Conservation (phyloP, 2,888 invertebrate genomes). For the Cryptocephalus moraei region DNA sequence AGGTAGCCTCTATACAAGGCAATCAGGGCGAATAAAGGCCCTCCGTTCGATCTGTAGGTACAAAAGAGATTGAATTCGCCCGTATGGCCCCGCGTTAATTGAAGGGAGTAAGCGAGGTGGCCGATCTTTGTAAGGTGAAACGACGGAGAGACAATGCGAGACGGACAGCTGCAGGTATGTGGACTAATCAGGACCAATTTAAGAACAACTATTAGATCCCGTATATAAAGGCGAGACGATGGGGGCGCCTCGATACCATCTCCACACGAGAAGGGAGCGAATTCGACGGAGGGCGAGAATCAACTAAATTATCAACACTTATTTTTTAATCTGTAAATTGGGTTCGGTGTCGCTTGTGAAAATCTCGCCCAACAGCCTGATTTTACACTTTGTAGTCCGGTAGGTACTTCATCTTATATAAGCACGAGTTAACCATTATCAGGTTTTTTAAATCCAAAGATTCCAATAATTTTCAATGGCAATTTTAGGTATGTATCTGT, state of each 20-base stretch:
- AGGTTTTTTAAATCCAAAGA: too few species aligned
- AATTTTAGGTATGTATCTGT: too few species aligned
- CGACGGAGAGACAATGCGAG: too few species aligned
- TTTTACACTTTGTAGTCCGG: too few species aligned
- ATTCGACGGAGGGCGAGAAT: slow-evolving; percentile 5
- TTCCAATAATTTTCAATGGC: too few species aligned
- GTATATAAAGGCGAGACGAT: slow-evolving; percentile 24
- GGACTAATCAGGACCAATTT: slow-evolving; percentile 39
- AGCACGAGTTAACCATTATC: too few species aligned
- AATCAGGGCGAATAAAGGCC: slow-evolving; percentile 1
- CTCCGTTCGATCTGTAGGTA: slow-evolving; percentile 7
- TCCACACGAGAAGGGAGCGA: slow-evolving; percentile 4
- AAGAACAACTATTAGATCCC: slow-evolving; percentile 35
- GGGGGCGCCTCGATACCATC: slow-evolving; percentile 31
- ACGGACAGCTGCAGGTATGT: slow-evolving; percentile 39
- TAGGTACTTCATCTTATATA: too few species aligned
- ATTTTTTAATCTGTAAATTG: too few species aligned
- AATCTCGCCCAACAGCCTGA: too few species aligned
- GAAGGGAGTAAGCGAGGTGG: slow-evolving; percentile 14
- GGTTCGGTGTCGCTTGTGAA: too few species aligned
- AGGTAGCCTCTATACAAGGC: not conserved
- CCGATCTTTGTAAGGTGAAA: too few species aligned
- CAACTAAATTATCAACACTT: too few species aligned
- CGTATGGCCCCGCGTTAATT: slow-evolving; percentile 26
- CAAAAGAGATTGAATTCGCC: slow-evolving; percentile 20